Evolutionary conservation across 2,888 invertebrate species (phyloP).

Genomic region (Gymnocheta viridis): DNA sequence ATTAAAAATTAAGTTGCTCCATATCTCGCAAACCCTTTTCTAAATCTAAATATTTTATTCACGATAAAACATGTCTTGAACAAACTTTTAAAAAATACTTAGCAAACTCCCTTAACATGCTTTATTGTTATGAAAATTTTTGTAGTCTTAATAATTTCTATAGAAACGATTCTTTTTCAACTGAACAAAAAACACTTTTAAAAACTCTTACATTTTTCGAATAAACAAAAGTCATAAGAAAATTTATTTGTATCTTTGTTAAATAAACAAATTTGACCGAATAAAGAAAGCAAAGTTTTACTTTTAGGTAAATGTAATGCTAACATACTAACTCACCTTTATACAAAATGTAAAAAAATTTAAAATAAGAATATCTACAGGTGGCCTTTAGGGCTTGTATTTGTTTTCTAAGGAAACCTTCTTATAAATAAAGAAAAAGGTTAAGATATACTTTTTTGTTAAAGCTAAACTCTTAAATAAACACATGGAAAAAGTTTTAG

Average conservation of each 20-base stretch:
- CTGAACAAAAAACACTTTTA: background rate
- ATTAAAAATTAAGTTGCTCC: background rate
- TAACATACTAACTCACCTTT: background rate
- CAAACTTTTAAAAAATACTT: background rate
- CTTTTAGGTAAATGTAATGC: conserved; percentile 3
- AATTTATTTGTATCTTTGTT: conserved; percentile 9
- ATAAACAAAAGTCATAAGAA: background rate
- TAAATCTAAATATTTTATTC: background rate
- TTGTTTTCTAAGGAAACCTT: conserved; percentile 23
- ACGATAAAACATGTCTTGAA: background rate
- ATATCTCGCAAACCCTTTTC: background rate
- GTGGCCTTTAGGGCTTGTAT: conserved; percentile 44
- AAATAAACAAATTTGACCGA: conserved; percentile 37
- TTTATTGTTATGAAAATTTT: background rate
- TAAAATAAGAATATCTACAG: conserved; percentile 36
- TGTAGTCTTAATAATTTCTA: conserved; percentile 16
- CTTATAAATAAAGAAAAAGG: conserved; percentile 32
- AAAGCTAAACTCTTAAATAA: conserved; percentile 45
- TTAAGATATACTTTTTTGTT: conserved; percentile 23
- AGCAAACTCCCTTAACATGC: conserved; percentile 7
- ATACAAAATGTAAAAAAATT: conserved; percentile 10
- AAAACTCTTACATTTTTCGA: background rate
- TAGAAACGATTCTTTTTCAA: background rate
- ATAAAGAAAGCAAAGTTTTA: conserved; percentile 38
- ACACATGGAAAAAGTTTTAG: conserved; percentile 38